Evolutionary conservation across 2,888 invertebrate genomes (phyloP).

Genomic region (Catotricha subobsoleta): DNA sequence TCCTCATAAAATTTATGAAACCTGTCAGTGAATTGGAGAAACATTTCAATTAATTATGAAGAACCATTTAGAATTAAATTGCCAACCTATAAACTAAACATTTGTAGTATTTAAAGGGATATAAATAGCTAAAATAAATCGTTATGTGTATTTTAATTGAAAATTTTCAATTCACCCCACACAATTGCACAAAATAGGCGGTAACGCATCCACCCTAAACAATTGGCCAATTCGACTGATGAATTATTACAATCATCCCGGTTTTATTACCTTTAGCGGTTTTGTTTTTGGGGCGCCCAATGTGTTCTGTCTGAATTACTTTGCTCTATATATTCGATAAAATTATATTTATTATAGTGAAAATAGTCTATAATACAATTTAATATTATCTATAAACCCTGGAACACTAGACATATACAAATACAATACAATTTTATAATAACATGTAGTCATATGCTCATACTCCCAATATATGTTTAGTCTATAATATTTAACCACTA

Average conservation of each 20-base stretch:
- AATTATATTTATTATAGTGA: too few relatives aligned
- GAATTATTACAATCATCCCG: slow-evolving; percentile 16
- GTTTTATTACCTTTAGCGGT: slow-evolving; percentile 17
- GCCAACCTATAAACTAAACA: slow-evolving; percentile 4
- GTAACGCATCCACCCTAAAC: slow-evolving; percentile 9
- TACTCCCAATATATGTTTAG: too few relatives aligned
- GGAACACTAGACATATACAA: too few relatives aligned
- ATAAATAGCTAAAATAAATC: slow-evolving; percentile 4
- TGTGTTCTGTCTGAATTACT: slow-evolving; percentile 1
- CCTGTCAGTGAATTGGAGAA: too few relatives aligned
- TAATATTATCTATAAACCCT: too few relatives aligned
- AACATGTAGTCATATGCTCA: too few relatives aligned
- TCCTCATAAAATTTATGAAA: too few relatives aligned
- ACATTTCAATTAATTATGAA: too few relatives aligned
- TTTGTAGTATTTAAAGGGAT: slow-evolving; percentile 3
- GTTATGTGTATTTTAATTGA: slow-evolving; percentile 1
- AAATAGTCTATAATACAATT: too few relatives aligned
- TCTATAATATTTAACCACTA: too few relatives aligned
- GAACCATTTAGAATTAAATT: background rate
- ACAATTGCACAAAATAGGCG: background rate
- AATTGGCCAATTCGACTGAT: slow-evolving; percentile 16
- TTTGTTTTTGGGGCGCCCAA: slow-evolving; percentile 11
- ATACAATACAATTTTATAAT: too few relatives aligned
- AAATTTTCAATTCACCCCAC: slow-evolving; percentile 1
- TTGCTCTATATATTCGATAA: too few relatives aligned